Evolutionary conservation across 2,113 vertebrate genomes (phyloP).

Genomic region (Dolichallabes microphthalmus): DNA sequence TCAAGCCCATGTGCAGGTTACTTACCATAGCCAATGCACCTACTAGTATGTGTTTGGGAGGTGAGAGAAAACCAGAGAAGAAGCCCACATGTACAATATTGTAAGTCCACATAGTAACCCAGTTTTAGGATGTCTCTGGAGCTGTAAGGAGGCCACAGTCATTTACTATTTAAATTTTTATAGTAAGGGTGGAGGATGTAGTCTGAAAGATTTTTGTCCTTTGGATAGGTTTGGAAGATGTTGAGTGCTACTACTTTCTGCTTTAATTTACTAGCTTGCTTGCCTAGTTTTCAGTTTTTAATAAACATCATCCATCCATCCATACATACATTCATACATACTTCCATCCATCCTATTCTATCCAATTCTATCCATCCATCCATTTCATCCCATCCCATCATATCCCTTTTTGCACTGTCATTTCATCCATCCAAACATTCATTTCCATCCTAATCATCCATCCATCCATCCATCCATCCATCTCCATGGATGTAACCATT

Average conservation of each 20-base stretch:
- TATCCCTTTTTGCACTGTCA: no score
- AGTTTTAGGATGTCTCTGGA: background rate
- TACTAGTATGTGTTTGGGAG: background rate
- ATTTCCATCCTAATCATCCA: no score
- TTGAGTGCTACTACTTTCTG: background rate
- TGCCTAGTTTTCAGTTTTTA: background rate
- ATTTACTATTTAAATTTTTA: background rate
- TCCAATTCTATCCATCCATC: background rate
- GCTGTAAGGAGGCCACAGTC: background rate
- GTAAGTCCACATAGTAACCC: background rate
- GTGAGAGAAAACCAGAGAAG: background rate
- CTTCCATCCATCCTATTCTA: background rate
- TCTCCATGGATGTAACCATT: background rate
- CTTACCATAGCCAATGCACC: background rate
- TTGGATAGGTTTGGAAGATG: background rate
- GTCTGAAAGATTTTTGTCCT: background rate
- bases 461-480: no score
- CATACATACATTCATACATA: background rate
- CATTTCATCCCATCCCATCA: no score
- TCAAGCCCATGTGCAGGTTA: background rate
- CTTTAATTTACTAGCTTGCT: background rate
- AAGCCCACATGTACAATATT: background rate
- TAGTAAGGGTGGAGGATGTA: background rate
- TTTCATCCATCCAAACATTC: no score
- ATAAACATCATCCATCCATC: background rate